A percentile compares a stretch with the other conserved stretches of the same genome.
These are phyloP conservation scores for Hirtodrosophila cameraria DNA, from an alignment of 2,888 invertebrate genomes.

Conservation along the genomic window DNA sequence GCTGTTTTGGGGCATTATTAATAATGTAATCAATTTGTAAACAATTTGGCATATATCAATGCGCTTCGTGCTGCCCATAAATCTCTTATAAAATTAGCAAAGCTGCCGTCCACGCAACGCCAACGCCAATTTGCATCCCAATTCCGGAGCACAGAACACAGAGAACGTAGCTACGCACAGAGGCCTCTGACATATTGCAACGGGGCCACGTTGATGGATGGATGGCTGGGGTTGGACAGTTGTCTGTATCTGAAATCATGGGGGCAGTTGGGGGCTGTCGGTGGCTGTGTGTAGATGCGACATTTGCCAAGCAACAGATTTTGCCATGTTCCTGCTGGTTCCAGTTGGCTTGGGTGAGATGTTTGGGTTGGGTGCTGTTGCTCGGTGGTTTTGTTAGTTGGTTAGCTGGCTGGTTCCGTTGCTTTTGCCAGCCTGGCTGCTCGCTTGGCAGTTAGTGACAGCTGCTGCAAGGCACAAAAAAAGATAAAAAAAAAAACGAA, in stretches of 20 bases:
- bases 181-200: conserved; percentile 69
- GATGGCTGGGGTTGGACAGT: conserved; percentile 60
- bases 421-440: conserved; percentile 28
- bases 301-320: conserved; percentile 46
- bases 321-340: conserved; percentile 43
- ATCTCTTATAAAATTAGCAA: conserved; percentile 70
- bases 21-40: conserved; percentile 78
- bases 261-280: neutral
- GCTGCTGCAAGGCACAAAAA: conserved; percentile 52
- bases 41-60: conserved; percentile 79
- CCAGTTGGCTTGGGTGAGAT: conserved; percentile 15
- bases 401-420: conserved; percentile 27
- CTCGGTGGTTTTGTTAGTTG: conserved; percentile 34
- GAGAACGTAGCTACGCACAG: conserved; percentile 30
- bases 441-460: conserved; percentile 72
- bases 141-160: conserved; percentile 6
- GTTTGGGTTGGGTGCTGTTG: conserved; percentile 9
- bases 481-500: conserved; percentile 9
- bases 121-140: conserved; percentile 56
- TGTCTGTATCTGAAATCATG: conserved; percentile 38
- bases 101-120: conserved; percentile 50
- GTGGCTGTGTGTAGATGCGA: conserved; percentile 5
- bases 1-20: conserved; percentile 71
- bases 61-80: conserved; percentile 72
- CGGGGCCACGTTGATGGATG: conserved; percentile 66